Evolutionary conservation across 2,888 invertebrate species (phyloP), one percentile per base, ranked within the genome.

Genomic region (Chymomyza caudatula): DNA sequence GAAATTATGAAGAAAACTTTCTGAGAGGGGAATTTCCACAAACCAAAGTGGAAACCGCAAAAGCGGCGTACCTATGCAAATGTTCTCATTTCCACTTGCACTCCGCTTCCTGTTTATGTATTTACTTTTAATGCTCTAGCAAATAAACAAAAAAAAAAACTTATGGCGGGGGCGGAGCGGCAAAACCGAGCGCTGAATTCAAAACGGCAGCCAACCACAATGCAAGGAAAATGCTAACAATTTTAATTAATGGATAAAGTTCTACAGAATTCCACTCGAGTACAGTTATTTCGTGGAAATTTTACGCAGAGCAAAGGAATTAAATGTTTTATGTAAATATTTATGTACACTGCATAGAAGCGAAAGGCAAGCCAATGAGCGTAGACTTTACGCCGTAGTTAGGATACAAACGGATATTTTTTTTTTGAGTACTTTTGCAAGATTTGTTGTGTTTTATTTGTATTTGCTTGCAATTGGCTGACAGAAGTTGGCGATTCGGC

Each of bases 181-280:
- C n/a, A n/a, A n/a, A n/a, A n/a, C n/a, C n/a, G n/a, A n/a, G n/a
- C n/a, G n/a, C n/a, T 67, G 60, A 47, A 75, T 57, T 55, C 67
- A 61, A 55, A 54, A 66, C 69, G 71, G 58, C 78, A 76, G 59
- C 81, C 86, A 82, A 81, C 86, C 81, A 61, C 68, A 66, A 65
- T 58, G 74, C 77, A 53, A 51, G 55, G 64, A 75, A 72, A 87
- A 78, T 85, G 82, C 78, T 76, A 75, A 77, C 74, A 87, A 84
- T 89, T 88, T 89, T 89, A 89, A 89, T 89, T 89, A 89, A 89
- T 89, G 88, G 87, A 85, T 85, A 89, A 89, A 89, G 89, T 89
- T 85, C 73, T 75, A 76, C 70, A 75, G 72, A 80, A 84, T 83
- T 85, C 74, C 73, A 64, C 72, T 60, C 66, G 62, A 22, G 19